Conservation (phyloP, 23 tunicate species). For the Ciona savignyi region DNA sequence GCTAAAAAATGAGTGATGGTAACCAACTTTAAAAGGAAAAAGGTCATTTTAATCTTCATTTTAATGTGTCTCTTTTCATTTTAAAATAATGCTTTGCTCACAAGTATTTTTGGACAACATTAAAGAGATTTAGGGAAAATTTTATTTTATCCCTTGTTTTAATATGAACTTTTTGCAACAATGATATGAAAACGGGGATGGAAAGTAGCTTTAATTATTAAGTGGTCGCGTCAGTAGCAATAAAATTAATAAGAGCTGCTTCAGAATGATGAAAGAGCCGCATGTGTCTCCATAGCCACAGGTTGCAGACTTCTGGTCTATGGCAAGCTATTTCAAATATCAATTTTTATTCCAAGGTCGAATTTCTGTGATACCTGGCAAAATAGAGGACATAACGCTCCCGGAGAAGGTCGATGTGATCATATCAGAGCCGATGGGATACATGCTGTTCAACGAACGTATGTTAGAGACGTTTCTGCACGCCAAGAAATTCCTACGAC, state of each 20-base stretch:
- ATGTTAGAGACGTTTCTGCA: conserved; percentile 98
- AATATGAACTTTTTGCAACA: neutral
- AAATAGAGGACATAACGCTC: conserved; percentile 88
- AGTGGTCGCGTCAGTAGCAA: too few species aligned
- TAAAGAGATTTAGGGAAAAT: neutral
- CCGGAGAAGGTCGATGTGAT: conserved; percentile 99
- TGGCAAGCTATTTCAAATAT: neutral
- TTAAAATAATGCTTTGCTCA: too few species aligned
- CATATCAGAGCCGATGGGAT: conserved; percentile 99
- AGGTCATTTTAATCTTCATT: too few species aligned
- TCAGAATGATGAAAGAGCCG: too few species aligned
- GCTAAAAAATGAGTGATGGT: too few species aligned
- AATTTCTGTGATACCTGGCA: conserved; percentile 90
- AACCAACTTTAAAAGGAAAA: too few species aligned
- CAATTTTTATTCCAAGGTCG: conserved; percentile 33
- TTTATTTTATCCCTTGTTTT: neutral
- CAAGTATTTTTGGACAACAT: neutral
- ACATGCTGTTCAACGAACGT: conserved; percentile 97
- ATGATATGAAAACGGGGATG: too few species aligned
- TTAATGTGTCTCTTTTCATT: too few species aligned
- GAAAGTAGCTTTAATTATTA: too few species aligned
- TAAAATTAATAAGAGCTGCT: too few species aligned
- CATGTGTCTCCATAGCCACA: too few species aligned
- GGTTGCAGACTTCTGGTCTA: neutral
- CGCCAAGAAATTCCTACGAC: conserved; percentile 85